phyloP scores from a whole-genome alignment of 2,888 invertebrate species.

The Malthinus flaveolus region DNA sequence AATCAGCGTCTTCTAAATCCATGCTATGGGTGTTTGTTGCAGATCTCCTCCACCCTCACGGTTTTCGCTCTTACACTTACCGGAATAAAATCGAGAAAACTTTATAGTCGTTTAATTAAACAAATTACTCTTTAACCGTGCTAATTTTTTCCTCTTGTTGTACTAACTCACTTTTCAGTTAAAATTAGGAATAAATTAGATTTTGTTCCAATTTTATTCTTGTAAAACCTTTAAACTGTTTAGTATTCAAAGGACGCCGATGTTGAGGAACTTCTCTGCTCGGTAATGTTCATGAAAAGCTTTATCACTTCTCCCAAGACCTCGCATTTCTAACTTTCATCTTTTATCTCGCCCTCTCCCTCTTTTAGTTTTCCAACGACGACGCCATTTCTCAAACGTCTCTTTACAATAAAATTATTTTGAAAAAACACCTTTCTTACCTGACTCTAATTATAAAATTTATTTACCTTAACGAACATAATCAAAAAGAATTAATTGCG shows the following conservation, averaged over 20 bases:
- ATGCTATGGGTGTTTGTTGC: conserved; percentile 55
- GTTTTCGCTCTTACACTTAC: conserved; percentile 6
- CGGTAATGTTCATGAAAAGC: conserved; percentile 48
- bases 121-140: neutral
- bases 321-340: conserved; percentile 45
- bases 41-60: conserved; percentile 26
- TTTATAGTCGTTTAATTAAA: neutral
- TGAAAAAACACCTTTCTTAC: neutral
- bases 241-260: conserved; percentile 45
- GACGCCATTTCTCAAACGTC: conserved; percentile 10
- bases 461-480: neutral
- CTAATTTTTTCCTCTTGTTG: neutral
- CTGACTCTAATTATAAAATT: too few relatives aligned
- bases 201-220: neutral
- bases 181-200: neutral
- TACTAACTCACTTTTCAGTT: neutral
- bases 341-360: conserved; percentile 38
- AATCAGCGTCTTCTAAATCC: conserved; percentile 66
- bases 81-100: neutral
- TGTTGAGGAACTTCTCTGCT: conserved; percentile 49
- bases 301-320: conserved; percentile 48
- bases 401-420: neutral
- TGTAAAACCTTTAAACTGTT: conserved; percentile 38
- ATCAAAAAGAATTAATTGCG: conserved; percentile 30
- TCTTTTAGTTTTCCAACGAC: conserved; percentile 19